A percentile compares a stretch with the other conserved stretches of the same genome.
Evolutionary conservation across 2,797 vertebrate genomes (phyloP).

Genomic region (Valencia hispanica): DNA sequence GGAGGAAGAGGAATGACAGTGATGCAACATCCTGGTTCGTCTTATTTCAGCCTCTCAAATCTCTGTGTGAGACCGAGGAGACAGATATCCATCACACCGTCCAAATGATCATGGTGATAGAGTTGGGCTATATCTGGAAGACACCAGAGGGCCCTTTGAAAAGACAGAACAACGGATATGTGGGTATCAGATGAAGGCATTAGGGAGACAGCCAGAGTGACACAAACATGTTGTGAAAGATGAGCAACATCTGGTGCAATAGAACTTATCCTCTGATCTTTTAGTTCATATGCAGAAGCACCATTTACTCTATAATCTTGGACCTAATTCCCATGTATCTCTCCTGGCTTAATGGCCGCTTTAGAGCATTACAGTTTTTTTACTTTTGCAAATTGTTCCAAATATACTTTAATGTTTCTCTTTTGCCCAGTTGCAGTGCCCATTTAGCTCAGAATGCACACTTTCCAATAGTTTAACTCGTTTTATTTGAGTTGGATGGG

Average conservation of each 20-base stretch:
- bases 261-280: slow-evolving; percentile 70
- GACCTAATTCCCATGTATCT: slow-evolving; percentile 73
- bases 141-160: slow-evolving; percentile 64
- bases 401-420: slow-evolving; percentile 43
- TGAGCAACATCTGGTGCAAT: slow-evolving; percentile 78
- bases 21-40: slow-evolving; percentile 15
- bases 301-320: slow-evolving; percentile 73
- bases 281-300: slow-evolving; percentile 49
- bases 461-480: slow-evolving; percentile 40
- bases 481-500: slow-evolving; percentile 44
- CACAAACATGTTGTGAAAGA: slow-evolving; percentile 82
- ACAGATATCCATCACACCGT: slow-evolving; percentile 65
- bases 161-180: slow-evolving; percentile 62
- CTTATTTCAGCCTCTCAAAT: slow-evolving; percentile 50
- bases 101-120: slow-evolving; percentile 57
- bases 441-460: slow-evolving; percentile 19
- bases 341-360: slow-evolving; percentile 73
- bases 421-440: slow-evolving; percentile 6
- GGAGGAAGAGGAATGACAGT: slow-evolving; percentile 9
- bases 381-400: slow-evolving; percentile 55
- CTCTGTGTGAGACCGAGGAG: slow-evolving; percentile 50
- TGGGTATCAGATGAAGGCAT: slow-evolving; percentile 74
- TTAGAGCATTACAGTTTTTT: slow-evolving; percentile 74
- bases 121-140: slow-evolving; percentile 70
- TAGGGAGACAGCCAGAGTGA: slow-evolving; percentile 64